Percentiles rank a stretch among this genome's conserved stretches.
phyloP scores from a whole-genome alignment of 2,888 invertebrate species.

The Mylabris sibirica region DNA sequence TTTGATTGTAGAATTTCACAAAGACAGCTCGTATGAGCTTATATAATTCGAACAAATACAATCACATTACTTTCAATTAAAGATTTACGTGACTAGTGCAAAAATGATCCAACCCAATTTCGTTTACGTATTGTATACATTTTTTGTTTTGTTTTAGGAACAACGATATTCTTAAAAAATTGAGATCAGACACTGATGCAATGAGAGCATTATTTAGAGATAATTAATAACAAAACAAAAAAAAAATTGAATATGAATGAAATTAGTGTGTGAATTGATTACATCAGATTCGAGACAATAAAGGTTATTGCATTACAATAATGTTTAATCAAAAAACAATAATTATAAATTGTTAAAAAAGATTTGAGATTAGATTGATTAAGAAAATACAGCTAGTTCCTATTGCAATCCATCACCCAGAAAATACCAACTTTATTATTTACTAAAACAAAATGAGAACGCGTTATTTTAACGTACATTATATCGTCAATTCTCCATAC shows the following conservation, averaged over 20 bases:
- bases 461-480: constrained; percentile 9
- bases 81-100: constrained; percentile 4
- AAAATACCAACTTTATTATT: not conserved
- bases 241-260: not conserved
- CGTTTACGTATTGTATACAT: too few species aligned
- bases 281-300: not conserved
- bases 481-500: not conserved
- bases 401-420: not conserved
- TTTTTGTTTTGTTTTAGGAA: not conserved
- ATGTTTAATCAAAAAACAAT: not conserved
- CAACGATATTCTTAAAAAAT: not conserved
- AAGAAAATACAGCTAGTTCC: not conserved
- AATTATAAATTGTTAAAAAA: not conserved
- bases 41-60: not conserved
- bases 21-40: not conserved
- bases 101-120: not conserved
- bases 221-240: too few species aligned
- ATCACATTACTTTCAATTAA: not conserved
- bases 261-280: not conserved
- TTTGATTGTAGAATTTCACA: not conserved
- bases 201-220: not conserved
- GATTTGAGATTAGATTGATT: not conserved
- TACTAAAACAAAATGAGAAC: not conserved
- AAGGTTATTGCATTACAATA: not conserved
- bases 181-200: constrained; percentile 4